These are phyloP conservation scores for Ailuropoda melanoleuca DNA, from an alignment of 2,113 vertebrate species.

Conservation along the genomic window DNA sequence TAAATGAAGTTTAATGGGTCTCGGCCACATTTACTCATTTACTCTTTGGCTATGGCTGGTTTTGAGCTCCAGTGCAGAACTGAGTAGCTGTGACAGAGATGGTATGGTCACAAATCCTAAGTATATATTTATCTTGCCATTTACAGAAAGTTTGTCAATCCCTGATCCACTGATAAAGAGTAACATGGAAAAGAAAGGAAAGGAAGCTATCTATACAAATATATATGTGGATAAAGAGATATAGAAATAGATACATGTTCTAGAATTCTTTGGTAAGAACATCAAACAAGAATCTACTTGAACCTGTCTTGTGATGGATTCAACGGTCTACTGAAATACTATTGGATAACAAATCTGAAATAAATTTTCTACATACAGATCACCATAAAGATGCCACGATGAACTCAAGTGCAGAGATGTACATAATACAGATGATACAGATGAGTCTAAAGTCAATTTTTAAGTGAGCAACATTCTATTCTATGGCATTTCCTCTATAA, in stretches of 20 bases:
- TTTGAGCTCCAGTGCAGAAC: neutral
- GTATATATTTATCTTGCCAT: neutral
- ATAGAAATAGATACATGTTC: neutral
- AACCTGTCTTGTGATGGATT: neutral
- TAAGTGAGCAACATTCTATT: neutral
- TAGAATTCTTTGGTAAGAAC: neutral
- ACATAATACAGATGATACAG: neutral
- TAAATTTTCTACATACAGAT: neutral
- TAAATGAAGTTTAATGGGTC: conserved; percentile 2
- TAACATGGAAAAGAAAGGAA: neutral
- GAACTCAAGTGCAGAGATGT: neutral
- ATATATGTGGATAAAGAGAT: neutral
- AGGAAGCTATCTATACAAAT: neutral
- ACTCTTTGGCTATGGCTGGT: neutral
- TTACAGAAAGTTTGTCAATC: neutral
- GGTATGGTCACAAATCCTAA: neutral
- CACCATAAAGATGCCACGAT: neutral
- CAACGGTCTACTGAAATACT: neutral
- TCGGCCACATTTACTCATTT: neutral
- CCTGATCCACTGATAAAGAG: neutral
- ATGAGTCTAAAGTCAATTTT: neutral
- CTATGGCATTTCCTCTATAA: neutral
- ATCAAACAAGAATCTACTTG: neutral
- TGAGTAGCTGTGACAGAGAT: neutral
- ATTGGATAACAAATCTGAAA: neutral